Base-by-base conservation (phyloP, 1,140 invertebrate species). In the Matsumurasca onukii region DNA sequence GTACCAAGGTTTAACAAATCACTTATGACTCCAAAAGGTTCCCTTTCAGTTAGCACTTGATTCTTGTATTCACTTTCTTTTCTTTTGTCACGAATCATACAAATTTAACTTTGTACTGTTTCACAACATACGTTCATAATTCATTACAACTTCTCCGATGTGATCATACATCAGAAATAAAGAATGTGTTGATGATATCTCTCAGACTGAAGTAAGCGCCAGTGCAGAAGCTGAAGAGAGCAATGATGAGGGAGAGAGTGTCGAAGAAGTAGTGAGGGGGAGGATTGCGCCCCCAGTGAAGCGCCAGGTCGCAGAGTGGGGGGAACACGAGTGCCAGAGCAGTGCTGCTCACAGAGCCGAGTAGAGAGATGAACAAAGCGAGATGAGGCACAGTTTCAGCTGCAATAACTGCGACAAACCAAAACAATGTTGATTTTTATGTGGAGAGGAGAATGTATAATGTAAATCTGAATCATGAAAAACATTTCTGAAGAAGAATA, bases 271-370 rank as follows among this genome's bases (percentile, higher is more conserved):
- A 30, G n/a, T 64, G 61, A 15, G 63, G 39, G 3, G 66, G 55
- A 2, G 59, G 66, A 0, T 20, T 48, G 2, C 34, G 27, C 5
- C 45, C 45, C 67, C 80, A 82, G 31, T 80, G 78, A 0, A 86
- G 80, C 0, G 90, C 81, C 66, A 95, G 84, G 73, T 97, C 91
- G 52, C 97, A 88, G 17, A 96, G 79, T 1, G 95, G 91, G 1
- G 95, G 95, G 73, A 97, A 91, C 13, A 98, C 84, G 0, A 98
- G 83, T 0, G 94, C 93, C 55, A 97, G 80, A 0, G 91, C 88
- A 29, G 92, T 92, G 71, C 92, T 93, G 76, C 91, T 91, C 3
- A 97, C 82, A 0, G 95, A 93, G 1, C 95, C 95, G 51, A 97
- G 90, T 49, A 97, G 81, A 0, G 95, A 94, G 70, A 98, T 97